Base-by-base conservation (phyloP, 2,888 invertebrate genomes). In the Hypomecis atomaria region DNA sequence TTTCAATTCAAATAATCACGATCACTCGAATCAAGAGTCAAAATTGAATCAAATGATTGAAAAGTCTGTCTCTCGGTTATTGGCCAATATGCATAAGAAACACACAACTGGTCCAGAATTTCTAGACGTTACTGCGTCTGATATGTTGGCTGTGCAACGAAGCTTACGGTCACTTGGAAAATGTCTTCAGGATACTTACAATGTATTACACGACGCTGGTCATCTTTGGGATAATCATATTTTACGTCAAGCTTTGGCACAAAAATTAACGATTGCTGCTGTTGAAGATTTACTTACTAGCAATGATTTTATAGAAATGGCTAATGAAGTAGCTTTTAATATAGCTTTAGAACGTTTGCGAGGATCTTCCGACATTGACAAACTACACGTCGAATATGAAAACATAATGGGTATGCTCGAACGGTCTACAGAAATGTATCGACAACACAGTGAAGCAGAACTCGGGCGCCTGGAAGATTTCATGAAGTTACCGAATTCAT, bases 141-240 rank as follows among this genome's bases (percentile, higher is more conserved):
- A 85, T 66, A 57, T 78, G 23, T 33, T 75, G 8, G 74, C 72
- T 54, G 79, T 90, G 76, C 84, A 86, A 59, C 83, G 82, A 66
- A 87, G 85, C 74, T 71, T 90, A 37, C 62, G 42, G 13, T 75
- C 81, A 0, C 74, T 91, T 56, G 86, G 86, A 33, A 82, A 86
- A 37, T 72, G 79, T 59, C 79, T 91, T n/a, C 82, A 80, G 47
- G 81, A 85, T 66, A 89, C 86, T 0, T 88, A 81, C 66, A 68
- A 64, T 37, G 72, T 89, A 62, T 75, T 92, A 60, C 78, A 86
- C 55, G 81, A 88, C 50, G 85, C 88, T 1, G 83, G 84, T 33
- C 87, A 88, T 76, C 78, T 91, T 13, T 90, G 87, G 84, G 87
- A 89, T 69, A 76, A 82, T 62, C 91, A 90, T 71, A 85, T 89